phyloP scores from a whole-genome alignment of 2,888 invertebrate genomes.

The Aplocera efformata region DNA sequence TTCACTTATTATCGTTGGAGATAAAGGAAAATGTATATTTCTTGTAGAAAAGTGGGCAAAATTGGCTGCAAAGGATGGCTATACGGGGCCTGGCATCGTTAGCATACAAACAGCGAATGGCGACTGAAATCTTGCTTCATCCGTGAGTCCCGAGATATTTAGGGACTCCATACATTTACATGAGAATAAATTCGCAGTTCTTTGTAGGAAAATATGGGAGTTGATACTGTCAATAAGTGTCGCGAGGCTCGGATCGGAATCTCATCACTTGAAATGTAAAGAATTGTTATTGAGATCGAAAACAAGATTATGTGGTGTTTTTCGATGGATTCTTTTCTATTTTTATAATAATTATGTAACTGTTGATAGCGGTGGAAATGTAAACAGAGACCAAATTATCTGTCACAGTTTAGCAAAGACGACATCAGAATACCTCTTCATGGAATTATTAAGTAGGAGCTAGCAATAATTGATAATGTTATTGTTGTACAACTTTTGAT shows the following conservation, averaged over 20 bases:
- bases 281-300: neutral
- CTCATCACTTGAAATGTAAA: constrained; percentile 4
- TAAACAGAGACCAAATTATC: no score
- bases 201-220: constrained; percentile 9
- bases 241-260: constrained; percentile 5
- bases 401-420: no score
- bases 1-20: constrained; percentile 6
- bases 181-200: constrained; percentile 16
- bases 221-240: constrained; percentile 13
- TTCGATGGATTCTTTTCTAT: no score
- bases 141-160: constrained; percentile 7
- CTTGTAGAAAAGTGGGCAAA: constrained; percentile 7
- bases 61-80: constrained; percentile 8
- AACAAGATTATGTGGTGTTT: no score
- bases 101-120: constrained; percentile 17
- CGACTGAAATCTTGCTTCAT: constrained; percentile 12
- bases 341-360: no score
- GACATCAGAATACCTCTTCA: no score
- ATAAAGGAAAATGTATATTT: constrained; percentile 10
- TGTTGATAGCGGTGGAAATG: no score
- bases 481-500: no score
- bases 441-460: no score
- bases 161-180: constrained; percentile 18
- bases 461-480: no score
- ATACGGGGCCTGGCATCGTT: constrained; percentile 6